A percentile compares a stretch with the other conserved stretches of the same genome.
These are phyloP conservation scores for Drosophila persimilis DNA, from an alignment of 1,140 invertebrate genomes.

Conservation along the genomic window DNA sequence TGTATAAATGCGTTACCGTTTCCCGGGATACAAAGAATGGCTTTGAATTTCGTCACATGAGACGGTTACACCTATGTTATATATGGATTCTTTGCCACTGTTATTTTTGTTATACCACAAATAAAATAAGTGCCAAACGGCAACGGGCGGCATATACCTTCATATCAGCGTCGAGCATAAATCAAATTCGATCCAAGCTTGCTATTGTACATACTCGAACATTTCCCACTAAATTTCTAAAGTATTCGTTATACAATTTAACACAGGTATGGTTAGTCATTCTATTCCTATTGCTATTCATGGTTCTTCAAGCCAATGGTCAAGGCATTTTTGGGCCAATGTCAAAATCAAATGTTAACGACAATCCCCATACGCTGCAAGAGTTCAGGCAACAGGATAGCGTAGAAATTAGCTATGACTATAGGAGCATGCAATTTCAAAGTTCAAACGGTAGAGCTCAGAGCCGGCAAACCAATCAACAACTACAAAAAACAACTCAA, in stretches of 20 bases:
- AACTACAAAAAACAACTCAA: slow-evolving; percentile 10
- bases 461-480: neutral
- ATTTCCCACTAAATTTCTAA: slow-evolving; percentile 4
- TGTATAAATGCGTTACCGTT: no score
- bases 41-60: neutral
- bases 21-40: neutral
- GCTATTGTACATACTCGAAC: neutral
- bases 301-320: slow-evolving; percentile 33
- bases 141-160: neutral
- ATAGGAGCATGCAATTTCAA: neutral
- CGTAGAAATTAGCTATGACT: no score
- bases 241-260: slow-evolving; percentile 35
- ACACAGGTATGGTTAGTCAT: slow-evolving; percentile 51
- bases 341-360: slow-evolving; percentile 26
- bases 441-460: neutral
- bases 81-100: neutral
- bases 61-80: neutral
- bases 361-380: neutral
- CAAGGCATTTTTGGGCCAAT: slow-evolving; percentile 28
- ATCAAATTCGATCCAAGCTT: slow-evolving; percentile 4
- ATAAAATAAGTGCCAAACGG: neutral
- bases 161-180: neutral
- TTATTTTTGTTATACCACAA: neutral
- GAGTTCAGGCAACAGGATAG: no score
- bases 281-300: slow-evolving; percentile 48